phyloP scores from a whole-genome alignment of 2,113 vertebrate species.

The Antennarius striatus region DNA sequence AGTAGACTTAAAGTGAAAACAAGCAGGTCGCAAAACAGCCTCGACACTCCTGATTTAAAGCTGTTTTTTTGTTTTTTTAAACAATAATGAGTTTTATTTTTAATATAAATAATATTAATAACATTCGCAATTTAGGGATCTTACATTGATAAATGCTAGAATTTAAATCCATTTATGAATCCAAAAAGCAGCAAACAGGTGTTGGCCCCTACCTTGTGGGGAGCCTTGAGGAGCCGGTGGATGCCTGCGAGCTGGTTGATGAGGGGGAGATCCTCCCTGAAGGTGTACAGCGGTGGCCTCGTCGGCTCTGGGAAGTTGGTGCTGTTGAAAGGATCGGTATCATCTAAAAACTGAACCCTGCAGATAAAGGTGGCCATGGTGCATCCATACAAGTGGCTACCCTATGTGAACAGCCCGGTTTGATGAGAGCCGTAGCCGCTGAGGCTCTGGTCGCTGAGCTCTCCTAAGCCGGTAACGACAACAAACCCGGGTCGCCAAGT shows the following conservation, averaged over 20 bases:
- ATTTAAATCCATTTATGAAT: no score
- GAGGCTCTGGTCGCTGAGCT: neutral
- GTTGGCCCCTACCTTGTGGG: constrained; percentile 86
- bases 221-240: constrained; percentile 89
- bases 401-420: constrained; percentile 34
- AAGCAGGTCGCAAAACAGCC: constrained; percentile 16
- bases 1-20: constrained; percentile 22
- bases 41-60: neutral
- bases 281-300: constrained; percentile 88
- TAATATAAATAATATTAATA: neutral
- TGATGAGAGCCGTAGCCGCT: constrained; percentile 32
- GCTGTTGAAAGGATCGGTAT: constrained; percentile 95
- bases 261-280: constrained; percentile 89
- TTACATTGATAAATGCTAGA: neutral
- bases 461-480: constrained; percentile 59
- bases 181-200: no score
- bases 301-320: constrained; percentile 94
- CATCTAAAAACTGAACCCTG: constrained; percentile 94
- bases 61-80: neutral
- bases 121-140: neutral
- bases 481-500: constrained; percentile 67
- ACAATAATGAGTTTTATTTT: neutral
- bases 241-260: constrained; percentile 89
- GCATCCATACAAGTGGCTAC: constrained; percentile 79
- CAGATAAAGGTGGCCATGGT: constrained; percentile 90